Base-by-base conservation (phyloP, 2,797 vertebrate genomes). In the Leptoclinus maculatus region DNA sequence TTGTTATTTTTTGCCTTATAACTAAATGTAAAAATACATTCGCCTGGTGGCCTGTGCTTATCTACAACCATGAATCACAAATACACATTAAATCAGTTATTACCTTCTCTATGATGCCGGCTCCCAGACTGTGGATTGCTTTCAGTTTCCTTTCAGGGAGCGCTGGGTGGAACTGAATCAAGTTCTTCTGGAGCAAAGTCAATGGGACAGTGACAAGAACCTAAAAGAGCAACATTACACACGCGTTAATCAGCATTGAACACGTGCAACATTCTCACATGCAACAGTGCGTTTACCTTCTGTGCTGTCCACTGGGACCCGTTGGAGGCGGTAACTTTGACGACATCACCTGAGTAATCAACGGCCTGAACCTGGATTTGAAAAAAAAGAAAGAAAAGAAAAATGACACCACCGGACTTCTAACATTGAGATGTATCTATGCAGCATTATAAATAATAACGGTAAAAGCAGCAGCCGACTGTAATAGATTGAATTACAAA, bases 51-150 rank as follows among this genome's bases (percentile, higher is more conserved):
- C 4, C 12, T 59, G 36, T 29, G 23, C 11, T 56, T 32, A 34
- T 57, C 32, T 8, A 62, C 6, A 54, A 43, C 25, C 32, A 39
- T 10, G 9, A 56, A 17, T 25, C n/a, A 32, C 4, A 54, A 12
- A 73, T 1, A 49, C 19, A 39, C 3, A 21, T 41, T 11, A 47
- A 43, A 49, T 43, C 9, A 19, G 11, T 43, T 2, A 29, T 78
- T 83, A 98, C 98, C 95, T 99, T 99, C 79, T 99, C 98, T 78
- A 99, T 99, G 75, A 98, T 95, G 74, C 98, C 98, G 0, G 97
- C 96, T 39, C 98, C 98, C 82, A 99, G 94, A 81, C 97, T 98
- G 89, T 97, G 96, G 88, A 99, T 97, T 1, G 98, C 98, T 92
- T 99, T 99, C 80, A 97, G 93, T 93, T 99, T 99, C 90, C 97